Percentiles rank a stretch among this genome's conserved stretches.
These are phyloP conservation scores for Rutpela maculata DNA, from an alignment of 2,888 invertebrate genomes.

Conservation along the genomic window DNA sequence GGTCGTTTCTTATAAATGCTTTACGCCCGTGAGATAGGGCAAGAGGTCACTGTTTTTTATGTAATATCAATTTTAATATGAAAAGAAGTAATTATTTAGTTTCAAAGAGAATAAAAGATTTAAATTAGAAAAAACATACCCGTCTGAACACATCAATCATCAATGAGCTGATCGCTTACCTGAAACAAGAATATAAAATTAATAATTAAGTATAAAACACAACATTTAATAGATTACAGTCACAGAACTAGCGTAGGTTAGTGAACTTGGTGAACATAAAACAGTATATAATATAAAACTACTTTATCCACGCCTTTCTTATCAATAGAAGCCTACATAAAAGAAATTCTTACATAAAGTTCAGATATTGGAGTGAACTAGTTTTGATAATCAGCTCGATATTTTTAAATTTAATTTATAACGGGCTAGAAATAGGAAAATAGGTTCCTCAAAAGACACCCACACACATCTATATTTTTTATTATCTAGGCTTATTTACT, in stretches of 20 bases:
- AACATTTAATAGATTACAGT: not conserved
- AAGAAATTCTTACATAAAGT: not conserved
- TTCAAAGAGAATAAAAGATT: not conserved
- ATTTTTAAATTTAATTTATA: too few species aligned
- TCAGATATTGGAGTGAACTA: too few species aligned
- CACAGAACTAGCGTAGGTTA: not conserved
- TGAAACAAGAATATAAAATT: slow-evolving; percentile 3
- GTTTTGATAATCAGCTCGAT: too few species aligned
- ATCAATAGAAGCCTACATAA: not conserved
- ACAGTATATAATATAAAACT: not conserved
- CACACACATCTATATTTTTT: too few species aligned
- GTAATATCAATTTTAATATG: not conserved
- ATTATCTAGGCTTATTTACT: too few species aligned
- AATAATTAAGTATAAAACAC: not conserved
- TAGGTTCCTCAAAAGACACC: too few species aligned
- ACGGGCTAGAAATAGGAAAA: too few species aligned
- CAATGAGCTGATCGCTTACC: not conserved
- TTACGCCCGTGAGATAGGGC: not conserved
- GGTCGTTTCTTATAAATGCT: not conserved
- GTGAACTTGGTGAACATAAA: not conserved
- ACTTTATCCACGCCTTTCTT: not conserved
- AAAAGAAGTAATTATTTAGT: not conserved
- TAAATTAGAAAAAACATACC: not conserved
- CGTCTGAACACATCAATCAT: not conserved
- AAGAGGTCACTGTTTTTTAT: not conserved